Conservation (phyloP, 2,113 vertebrate genomes). For the Entomyzon cyanotis region DNA sequence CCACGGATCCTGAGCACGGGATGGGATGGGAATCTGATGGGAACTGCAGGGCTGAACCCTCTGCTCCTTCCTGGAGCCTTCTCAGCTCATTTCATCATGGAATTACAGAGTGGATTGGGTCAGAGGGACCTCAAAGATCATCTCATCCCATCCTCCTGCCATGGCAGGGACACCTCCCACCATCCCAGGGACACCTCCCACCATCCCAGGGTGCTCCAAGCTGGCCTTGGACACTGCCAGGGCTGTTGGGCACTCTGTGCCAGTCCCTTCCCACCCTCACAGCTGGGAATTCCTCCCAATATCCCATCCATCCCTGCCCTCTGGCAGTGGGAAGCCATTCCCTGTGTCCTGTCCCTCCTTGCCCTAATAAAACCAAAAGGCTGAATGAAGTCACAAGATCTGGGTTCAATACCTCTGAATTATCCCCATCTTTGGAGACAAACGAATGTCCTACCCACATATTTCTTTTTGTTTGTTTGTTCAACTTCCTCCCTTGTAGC, state of each 20-base stretch:
- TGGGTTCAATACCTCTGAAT: background rate
- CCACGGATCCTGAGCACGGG: background rate
- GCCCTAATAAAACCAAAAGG: background rate
- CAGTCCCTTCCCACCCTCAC: fast-evolving
- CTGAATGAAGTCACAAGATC: fast-evolving
- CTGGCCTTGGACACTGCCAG: background rate
- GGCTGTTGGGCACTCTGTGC: background rate
- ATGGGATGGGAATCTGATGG: no score
- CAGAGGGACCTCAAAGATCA: background rate
- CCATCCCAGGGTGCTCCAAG: background rate
- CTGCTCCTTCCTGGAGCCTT: background rate
- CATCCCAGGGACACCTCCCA: background rate
- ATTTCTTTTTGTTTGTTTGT: background rate
- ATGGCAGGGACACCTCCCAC: background rate
- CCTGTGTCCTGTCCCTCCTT: background rate
- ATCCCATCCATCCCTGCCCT: background rate
- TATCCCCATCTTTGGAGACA: background rate
- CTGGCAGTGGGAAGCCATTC: background rate
- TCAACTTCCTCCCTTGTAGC: background rate
- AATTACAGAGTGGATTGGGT: fast-evolving
- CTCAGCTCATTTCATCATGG: background rate
- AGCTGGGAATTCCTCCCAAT: fast-evolving
- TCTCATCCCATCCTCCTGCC: no score
- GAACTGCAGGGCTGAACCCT: background rate
- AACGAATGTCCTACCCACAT: background rate